Evolutionary conservation across 2,888 invertebrate species (phyloP), one percentile per base, ranked within the genome.

Genomic region (Acanthococcus lagerstroemiae): DNA sequence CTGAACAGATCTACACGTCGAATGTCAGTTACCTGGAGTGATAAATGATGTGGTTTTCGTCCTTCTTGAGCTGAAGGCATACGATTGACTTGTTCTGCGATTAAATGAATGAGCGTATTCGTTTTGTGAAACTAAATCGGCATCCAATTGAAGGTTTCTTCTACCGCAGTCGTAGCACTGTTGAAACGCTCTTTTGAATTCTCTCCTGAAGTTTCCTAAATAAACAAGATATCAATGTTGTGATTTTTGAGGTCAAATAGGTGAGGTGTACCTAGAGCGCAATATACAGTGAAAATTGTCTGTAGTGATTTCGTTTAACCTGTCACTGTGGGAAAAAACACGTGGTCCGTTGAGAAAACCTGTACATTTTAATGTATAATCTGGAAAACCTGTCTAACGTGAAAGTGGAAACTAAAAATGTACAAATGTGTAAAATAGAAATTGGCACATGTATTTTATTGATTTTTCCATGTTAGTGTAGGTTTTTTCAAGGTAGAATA

Each of bases 191-290:
- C 77, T 75, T 22, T 74, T 75, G 72, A 79, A 80, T 69, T 79
- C 79, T 68, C 76, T 76, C 1, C 78, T 77, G 72, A 78, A 80
- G 74, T 79, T 79, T 19, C 77, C 79, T 80, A 73, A 5, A 74
- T 75, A 46, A 58, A 65, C 21, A 26, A 2, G 46, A 58, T 22
- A 19, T 57, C 1, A 57, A 37, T 37, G 37, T 37, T 37, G n/a
- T 1, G 3, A 37, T 37, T 37, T n/a, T n/a, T n/a, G n/a, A n/a
- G n/a, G n/a, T n/a, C n/a, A n/a, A n/a, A n/a, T n/a, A n/a, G n/a
- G n/a, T n/a, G n/a, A n/a, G n/a, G n/a, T n/a, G n/a, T n/a, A n/a
- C n/a, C n/a, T n/a, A n/a, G n/a, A n/a, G n/a, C n/a, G n/a, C n/a
- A n/a, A n/a, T n/a, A n/a, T n/a, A n/a, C n/a, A n/a, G n/a, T n/a